These are phyloP conservation scores for Eupithecia abbreviata DNA, from an alignment of 2,888 invertebrate species.

Conservation along the genomic window DNA sequence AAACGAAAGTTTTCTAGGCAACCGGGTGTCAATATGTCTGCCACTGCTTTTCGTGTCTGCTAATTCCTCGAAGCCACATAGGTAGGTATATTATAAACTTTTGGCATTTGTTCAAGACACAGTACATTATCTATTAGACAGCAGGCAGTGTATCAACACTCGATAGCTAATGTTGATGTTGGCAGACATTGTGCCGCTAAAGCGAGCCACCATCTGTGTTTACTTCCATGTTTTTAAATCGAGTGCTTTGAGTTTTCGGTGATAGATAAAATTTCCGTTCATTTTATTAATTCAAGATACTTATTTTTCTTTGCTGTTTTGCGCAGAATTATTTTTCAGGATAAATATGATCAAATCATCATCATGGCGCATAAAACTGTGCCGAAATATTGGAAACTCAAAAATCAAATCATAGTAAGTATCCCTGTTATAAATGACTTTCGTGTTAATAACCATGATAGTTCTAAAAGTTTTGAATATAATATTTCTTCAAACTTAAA, in stretches of 20 bases:
- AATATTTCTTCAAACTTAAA: neutral
- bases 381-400: no score
- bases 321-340: neutral
- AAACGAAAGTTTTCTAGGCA: neutral
- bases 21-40: slow-evolving; percentile 23
- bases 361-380: no score
- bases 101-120: slow-evolving; percentile 29
- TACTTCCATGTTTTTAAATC: slow-evolving; percentile 34
- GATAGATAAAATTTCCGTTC: neutral
- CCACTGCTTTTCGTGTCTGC: slow-evolving; percentile 8
- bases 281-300: neutral
- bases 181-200: slow-evolving; percentile 41
- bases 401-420: no score
- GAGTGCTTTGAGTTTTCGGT: neutral
- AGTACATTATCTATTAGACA: slow-evolving; percentile 17
- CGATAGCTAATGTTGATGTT: slow-evolving; percentile 43
- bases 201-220: slow-evolving; percentile 44
- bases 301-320: neutral
- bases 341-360: neutral
- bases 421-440: no score
- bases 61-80: slow-evolving; percentile 11
- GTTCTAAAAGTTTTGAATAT: no score
- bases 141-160: slow-evolving; percentile 39
- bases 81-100: slow-evolving; percentile 11
- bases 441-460: no score